A percentile compares a stretch with the other conserved stretches of the same genome.
These are phyloP conservation scores for Yponomeuta evonymella DNA, from an alignment of 2,888 invertebrate genomes.

Conservation along the genomic window DNA sequence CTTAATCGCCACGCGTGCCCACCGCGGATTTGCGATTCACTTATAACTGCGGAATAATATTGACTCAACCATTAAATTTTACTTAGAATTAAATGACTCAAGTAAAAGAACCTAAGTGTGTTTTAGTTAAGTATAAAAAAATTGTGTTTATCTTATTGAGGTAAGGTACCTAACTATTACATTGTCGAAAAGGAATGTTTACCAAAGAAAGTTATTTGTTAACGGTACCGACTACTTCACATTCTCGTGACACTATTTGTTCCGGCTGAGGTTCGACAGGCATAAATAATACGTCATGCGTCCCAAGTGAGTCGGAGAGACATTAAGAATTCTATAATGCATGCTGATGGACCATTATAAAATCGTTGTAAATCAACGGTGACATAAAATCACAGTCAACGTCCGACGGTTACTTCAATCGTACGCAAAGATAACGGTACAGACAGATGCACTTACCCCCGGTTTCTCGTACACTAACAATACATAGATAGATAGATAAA, in stretches of 20 bases:
- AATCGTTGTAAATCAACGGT: not conserved
- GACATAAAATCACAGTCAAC: not conserved
- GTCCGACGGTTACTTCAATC: not conserved
- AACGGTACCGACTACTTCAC: slow-evolving; percentile 28
- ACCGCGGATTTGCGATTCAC: too few species aligned
- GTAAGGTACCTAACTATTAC: too few species aligned
- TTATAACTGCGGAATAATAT: too few species aligned
- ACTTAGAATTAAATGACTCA: too few species aligned
- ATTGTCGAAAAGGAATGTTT: not conserved
- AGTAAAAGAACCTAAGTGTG: too few species aligned
- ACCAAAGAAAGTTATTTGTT: slow-evolving; percentile 1
- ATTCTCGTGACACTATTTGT: slow-evolving; percentile 37
- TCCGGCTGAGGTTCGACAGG: slow-evolving; percentile 20
- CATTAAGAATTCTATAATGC: not conserved
- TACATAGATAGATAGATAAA: too few species aligned
- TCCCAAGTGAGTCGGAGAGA: not conserved
- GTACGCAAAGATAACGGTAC: not conserved
- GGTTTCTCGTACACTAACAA: too few species aligned
- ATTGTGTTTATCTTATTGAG: too few species aligned
- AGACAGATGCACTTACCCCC: not conserved
- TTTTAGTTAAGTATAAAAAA: too few species aligned
- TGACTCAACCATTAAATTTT: too few species aligned
- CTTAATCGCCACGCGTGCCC: too few species aligned
- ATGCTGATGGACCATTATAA: not conserved
- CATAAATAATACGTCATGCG: not conserved